Evolutionary conservation across 2,888 invertebrate genomes (phyloP).

Genomic region (Andrena fulva): DNA sequence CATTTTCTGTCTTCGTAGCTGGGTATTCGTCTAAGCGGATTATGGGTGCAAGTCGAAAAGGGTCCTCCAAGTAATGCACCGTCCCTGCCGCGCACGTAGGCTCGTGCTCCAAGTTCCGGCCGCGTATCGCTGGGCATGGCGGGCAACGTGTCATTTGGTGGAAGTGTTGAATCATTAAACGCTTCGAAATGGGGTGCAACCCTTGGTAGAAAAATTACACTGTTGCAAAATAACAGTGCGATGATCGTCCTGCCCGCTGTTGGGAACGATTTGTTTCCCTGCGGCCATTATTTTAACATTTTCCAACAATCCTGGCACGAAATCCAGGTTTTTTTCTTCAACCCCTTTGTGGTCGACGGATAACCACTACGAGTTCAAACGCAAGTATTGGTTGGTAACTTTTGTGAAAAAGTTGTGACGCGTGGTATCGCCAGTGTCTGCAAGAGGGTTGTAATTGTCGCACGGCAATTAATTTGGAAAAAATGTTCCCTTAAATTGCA

Average conservation of each 20-base stretch:
- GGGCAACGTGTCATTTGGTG: conserved; percentile 28
- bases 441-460: no score
- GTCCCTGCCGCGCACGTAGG: conserved; percentile 40
- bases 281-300: not conserved
- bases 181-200: not conserved
- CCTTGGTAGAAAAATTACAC: conserved; percentile 17
- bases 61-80: conserved; percentile 57
- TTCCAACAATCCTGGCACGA: not conserved
- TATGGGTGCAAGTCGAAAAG: conserved; percentile 65
- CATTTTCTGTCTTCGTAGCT: conserved; percentile 57
- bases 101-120: conserved; percentile 43
- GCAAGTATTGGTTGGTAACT: no score
- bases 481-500: no score
- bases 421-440: no score
- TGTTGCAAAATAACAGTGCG: not conserved
- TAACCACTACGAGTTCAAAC: no score
- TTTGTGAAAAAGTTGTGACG: no score
- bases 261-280: not conserved
- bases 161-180: conserved; percentile 28
- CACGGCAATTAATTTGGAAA: no score
- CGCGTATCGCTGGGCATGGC: not conserved
- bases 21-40: conserved; percentile 62
- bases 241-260: not conserved
- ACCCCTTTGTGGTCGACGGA: no score
- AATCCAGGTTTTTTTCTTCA: not conserved